These are phyloP conservation scores for Elmis aenea DNA, from an alignment of 2,888 invertebrate species.

Conservation along the genomic window DNA sequence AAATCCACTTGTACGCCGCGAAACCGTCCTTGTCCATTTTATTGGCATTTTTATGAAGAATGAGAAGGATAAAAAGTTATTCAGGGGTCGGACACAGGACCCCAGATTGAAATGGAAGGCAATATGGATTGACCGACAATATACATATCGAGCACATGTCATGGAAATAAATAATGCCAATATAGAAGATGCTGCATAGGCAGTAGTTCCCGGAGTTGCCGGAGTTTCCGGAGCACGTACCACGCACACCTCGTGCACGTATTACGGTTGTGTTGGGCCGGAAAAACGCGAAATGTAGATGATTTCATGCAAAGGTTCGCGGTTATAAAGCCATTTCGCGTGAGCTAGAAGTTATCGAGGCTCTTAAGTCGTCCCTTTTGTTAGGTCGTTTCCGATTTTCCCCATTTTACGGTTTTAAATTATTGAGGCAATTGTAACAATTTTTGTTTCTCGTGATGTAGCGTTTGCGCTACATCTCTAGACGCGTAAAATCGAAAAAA, in stretches of 20 bases:
- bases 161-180: conserved; percentile 46
- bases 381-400: conserved; percentile 10
- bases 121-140: conserved; percentile 46
- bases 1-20: conserved; percentile 28
- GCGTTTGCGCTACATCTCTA: too few relatives aligned
- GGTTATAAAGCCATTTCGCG: conserved; percentile 34
- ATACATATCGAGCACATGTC: conserved; percentile 47
- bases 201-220: conserved; percentile 32
- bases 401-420: too few relatives aligned
- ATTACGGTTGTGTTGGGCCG: conserved; percentile 19
- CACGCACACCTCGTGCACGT: conserved; percentile 29
- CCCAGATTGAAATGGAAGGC: conserved; percentile 32
- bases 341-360: conserved; percentile 27
- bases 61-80: conserved; percentile 32
- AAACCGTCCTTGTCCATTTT: conserved; percentile 34
- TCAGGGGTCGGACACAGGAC: conserved; percentile 18
- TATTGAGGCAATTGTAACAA: too few relatives aligned
- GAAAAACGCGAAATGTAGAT: conserved; percentile 20
- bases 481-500: too few relatives aligned
- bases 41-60: conserved; percentile 42
- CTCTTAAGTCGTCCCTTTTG: conserved; percentile 25
- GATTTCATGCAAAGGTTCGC: conserved; percentile 25
- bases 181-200: conserved; percentile 35
- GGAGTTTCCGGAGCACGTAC: conserved; percentile 32
- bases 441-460: too few relatives aligned